Evolutionary conservation across 2,888 invertebrate species (phyloP), one percentile per base, ranked within the genome.

Genomic region (Peribatodes rhomboidaria): DNA sequence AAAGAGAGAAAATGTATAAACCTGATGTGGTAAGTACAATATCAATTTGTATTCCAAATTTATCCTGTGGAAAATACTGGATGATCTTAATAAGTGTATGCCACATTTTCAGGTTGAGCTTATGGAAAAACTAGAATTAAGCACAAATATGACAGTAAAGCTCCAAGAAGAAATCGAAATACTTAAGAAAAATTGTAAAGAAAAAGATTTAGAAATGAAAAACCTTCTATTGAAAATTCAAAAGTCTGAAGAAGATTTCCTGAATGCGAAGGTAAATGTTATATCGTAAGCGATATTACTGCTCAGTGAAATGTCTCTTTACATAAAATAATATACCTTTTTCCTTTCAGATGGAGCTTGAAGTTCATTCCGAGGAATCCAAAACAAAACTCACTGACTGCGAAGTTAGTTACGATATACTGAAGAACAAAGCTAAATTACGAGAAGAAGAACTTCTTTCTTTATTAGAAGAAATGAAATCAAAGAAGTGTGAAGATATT

Each of bases 391-490:
- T 92, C 35, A 92, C 88, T 11, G 94, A 94, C 68, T 85, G 82
- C 72, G 94, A 95, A 76, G 94, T 94, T 57, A 91, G 92, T 75
- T 93, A 90, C 71, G 92, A 95, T 65, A 91, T 89, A 18, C 83
- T 94, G 7, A 90, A 93, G 78, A 85, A 83, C 7, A 94, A 94
- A 74, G 83, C 92, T 7, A 94, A 92, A 75, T 84, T 78, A 1
- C 87, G 95, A 56, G 95, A 95, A 83, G 84, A 86, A 33, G 95
- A 95, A 75, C 77, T 95, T 6, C 70, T 95, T 0, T 89, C 89
- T 1, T 80, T 88, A 0, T 73, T 95, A 33, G 84, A 89, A 22
- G 94, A 94, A 70, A 74, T 82, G 18, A 79, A 70, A 61, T 60
- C 68, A 11, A 86, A 76, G 52, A 82, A 79, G 69, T 53, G 64